Evolutionary conservation across 2,888 invertebrate species (phyloP), one percentile per base, ranked within the genome.

Genomic region (Parnassius smintheus): DNA sequence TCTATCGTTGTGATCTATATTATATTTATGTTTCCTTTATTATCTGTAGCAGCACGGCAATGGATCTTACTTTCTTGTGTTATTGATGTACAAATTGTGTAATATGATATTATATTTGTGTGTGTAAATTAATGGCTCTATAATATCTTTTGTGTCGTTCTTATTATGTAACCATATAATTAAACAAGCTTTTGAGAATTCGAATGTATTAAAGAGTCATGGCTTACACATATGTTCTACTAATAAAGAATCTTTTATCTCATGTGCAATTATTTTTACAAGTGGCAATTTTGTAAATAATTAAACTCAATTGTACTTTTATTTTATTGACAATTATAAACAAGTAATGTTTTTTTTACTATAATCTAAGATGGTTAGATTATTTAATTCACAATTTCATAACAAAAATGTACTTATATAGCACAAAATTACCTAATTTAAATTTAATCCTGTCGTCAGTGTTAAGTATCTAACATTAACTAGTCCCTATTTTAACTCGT

Each of bases 1-100:
- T 18, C 93, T 98, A 70, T 94, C 95, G 68, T 94, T 95, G 93
- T 95, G 95, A 94, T 93, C 78, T 71, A 70, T 69, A 62, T 66
- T 76, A 70, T 74, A 55, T 44, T 59, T 68, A 41, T 67, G 64
- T 59, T 67, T 68, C 63, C 65, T 63, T 50, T 64, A 49, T 55
- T 65, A 66, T 55, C 57, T 66, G 61, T 48, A 57, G 50, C 59
- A 56, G 55, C 59, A 66, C 48, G 63, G 56, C 55, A 46, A 65
- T 63, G 65, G 62, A 68, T 71, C 67, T 65, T 65, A 66, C 60
- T 68, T 66, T 59, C 53, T 70, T 61, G 58, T 64, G 61, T 62
- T 64, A 64, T 59, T 64, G 58, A 54, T 61, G 53, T 58, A 59
- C 25, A 64, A 66, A 59, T 51, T 66, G 50, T 66, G 68, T 69